phyloP scores from a whole-genome alignment of 1,140 invertebrate genomes.

The Papilio polyxenes region DNA sequence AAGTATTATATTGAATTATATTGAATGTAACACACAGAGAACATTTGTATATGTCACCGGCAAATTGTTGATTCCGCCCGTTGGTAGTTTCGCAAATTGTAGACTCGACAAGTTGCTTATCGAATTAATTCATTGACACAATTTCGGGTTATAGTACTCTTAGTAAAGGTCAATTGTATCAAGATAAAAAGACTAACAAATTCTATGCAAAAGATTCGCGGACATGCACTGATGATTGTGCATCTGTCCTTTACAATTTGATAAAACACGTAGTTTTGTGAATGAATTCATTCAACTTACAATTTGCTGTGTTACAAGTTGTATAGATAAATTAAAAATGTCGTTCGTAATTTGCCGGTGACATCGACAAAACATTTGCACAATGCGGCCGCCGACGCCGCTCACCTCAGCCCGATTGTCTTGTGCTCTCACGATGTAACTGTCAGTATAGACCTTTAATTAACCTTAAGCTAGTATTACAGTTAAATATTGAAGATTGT shows the following conservation, averaged over 20 bases:
- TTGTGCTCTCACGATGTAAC: conserved; percentile 1
- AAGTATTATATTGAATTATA: conserved; percentile 14
- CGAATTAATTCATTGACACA: no score
- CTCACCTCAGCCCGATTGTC: conserved; percentile 13
- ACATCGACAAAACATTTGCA: conserved; percentile 23
- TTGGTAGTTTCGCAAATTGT: background rate
- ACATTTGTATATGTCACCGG: background rate
- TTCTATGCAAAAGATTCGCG: no score
- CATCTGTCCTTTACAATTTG: no score
- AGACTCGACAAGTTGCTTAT: background rate
- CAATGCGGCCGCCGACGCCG: conserved; percentile 8
- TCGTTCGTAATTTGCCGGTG: background rate
- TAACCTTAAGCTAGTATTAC: background rate
- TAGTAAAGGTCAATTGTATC: no score
- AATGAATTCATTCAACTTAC: no score
- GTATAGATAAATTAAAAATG: no score
- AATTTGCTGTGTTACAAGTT: no score
- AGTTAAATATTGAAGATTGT: background rate
- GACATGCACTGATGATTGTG: no score
- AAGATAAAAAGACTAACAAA: no score
- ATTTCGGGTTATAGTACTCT: no score
- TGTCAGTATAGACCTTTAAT: conserved; percentile 1
- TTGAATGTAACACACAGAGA: background rate
- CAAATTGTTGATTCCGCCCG: background rate
- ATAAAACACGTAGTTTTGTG: no score